phyloP scores from a whole-genome alignment of 2,888 invertebrate species.

The Iselma pallidipennis region DNA sequence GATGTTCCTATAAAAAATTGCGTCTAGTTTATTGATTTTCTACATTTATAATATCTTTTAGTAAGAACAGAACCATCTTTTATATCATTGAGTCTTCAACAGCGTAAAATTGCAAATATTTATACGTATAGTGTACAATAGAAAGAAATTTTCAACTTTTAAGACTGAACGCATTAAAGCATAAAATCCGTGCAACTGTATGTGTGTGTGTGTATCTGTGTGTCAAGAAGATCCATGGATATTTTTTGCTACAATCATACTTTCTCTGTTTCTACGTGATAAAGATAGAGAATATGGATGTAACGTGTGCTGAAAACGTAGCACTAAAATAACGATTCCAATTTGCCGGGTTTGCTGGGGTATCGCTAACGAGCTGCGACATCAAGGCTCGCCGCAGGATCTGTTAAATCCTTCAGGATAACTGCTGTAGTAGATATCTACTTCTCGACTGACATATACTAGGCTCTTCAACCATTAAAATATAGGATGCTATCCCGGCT shows the following conservation, averaged over 20 bases:
- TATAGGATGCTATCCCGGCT: too few species aligned
- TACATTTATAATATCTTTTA: too few species aligned
- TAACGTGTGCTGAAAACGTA: slow-evolving; percentile 7
- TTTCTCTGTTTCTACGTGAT: neutral
- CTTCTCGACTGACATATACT: neutral
- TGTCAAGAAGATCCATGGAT: neutral
- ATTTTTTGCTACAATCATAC: neutral
- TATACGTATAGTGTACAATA: neutral
- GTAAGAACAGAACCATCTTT: too few species aligned
- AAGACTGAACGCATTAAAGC: neutral
- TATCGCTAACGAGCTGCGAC: slow-evolving; percentile 44
- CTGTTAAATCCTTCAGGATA: slow-evolving; percentile 34
- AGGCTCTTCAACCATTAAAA: too few species aligned
- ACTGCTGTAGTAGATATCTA: slow-evolving; percentile 14
- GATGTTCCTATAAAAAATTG: too few species aligned
- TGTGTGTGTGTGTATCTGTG: neutral
- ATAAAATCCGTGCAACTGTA: neutral
- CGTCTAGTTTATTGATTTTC: too few species aligned
- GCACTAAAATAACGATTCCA: slow-evolving; percentile 24
- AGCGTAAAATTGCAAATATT: neutral
- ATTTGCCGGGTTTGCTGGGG: slow-evolving; percentile 12
- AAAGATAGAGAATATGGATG: neutral
- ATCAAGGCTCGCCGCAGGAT: slow-evolving; percentile 36
- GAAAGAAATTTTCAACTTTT: too few species aligned
- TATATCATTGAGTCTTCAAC: neutral